Conservation (phyloP, 2,888 invertebrate genomes). For the Sclerodermus sp. region DNA sequence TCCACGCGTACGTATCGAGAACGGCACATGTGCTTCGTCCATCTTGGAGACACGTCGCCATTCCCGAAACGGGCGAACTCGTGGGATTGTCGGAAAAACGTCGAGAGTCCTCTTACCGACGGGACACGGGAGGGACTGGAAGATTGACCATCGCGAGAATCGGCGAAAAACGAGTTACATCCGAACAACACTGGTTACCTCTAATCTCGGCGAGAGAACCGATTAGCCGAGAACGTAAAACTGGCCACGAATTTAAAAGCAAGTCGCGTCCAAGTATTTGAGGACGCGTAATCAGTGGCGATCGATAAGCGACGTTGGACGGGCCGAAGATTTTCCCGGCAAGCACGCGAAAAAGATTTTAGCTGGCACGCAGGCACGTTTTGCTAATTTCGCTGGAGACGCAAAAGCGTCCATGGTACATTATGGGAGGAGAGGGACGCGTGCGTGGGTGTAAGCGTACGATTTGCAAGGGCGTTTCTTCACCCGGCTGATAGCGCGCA, state of each 20-base stretch:
- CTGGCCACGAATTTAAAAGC: too few relatives aligned
- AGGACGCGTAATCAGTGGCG: too few relatives aligned
- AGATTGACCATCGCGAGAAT: too few relatives aligned
- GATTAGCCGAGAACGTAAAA: too few relatives aligned
- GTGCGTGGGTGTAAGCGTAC: conserved; percentile 17
- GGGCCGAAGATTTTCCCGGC: conserved; percentile 6
- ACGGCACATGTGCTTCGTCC: not conserved
- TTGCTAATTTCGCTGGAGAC: conserved; percentile 29
- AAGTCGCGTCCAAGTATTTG: too few relatives aligned
- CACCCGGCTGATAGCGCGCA: too few relatives aligned
- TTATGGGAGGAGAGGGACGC: conserved; percentile 15
- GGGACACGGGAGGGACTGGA: too few relatives aligned
- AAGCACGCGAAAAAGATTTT: conserved; percentile 27
- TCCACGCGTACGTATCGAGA: conserved; percentile 6
- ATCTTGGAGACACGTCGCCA: not conserved
- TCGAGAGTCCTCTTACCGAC: too few relatives aligned
- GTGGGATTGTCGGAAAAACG: not conserved
- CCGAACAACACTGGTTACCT: too few relatives aligned
- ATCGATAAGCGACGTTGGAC: conserved; percentile 7
- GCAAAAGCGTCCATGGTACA: conserved; percentile 24
- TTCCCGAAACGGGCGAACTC: not conserved
- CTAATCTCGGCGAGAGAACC: too few relatives aligned
- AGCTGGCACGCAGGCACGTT: conserved; percentile 24
- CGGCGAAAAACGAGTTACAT: too few relatives aligned
- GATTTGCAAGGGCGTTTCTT: conserved; percentile 7